These are phyloP conservation scores for Perizoma affinitatum DNA, from an alignment of 2,888 invertebrate species.

Conservation along the genomic window DNA sequence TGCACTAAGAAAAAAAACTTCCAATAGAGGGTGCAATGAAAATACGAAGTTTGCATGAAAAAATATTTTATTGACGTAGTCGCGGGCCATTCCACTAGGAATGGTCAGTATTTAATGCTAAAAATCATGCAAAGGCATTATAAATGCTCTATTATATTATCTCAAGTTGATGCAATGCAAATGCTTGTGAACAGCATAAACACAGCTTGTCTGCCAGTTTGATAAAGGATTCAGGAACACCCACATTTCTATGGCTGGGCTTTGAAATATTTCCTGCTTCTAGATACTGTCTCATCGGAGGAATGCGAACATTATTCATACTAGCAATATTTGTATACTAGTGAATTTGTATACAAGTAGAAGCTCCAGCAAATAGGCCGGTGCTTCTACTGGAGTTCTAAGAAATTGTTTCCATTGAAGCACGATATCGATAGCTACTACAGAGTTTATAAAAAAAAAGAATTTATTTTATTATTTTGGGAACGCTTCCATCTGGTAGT, in stretches of 20 bases:
- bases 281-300: constrained; percentile 9
- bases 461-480: no score
- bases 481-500: no score
- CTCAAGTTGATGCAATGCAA: constrained; percentile 14
- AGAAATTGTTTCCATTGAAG: constrained; percentile 16
- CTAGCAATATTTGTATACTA: constrained; percentile 16
- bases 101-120: no score
- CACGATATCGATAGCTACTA: background rate
- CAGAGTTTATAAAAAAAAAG: no score
- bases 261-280: constrained; percentile 23
- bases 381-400: background rate
- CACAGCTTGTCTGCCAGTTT: constrained; percentile 14
- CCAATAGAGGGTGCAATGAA: no score
- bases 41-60: no score
- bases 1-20: no score
- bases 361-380: no score
- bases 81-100: no score
- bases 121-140: constrained; percentile 17
- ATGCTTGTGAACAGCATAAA: constrained; percentile 21
- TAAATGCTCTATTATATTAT: constrained; percentile 10
- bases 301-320: constrained; percentile 22
- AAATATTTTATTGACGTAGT: no score
- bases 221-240: constrained; percentile 30
- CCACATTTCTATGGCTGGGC: constrained; percentile 21
- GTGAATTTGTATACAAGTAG: no score